Evolutionary conservation across 2,113 vertebrate genomes (phyloP), one percentile per base, ranked within the genome.

Genomic region (Struthidea cinerea): DNA sequence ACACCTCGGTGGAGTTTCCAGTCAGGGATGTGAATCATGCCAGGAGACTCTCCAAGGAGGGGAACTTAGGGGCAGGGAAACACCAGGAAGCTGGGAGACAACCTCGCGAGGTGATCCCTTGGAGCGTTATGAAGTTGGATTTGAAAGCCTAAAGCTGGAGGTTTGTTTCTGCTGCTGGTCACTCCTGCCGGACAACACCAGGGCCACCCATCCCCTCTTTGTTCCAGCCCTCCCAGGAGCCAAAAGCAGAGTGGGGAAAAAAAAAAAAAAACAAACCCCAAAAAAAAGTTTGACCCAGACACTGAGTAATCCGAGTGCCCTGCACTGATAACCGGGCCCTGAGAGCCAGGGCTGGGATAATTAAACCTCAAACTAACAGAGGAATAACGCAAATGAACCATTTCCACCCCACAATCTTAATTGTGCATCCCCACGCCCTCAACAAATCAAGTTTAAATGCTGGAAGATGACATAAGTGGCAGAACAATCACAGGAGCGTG

Each of bases 151-250:
- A 37, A 78, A 96, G 41, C 50, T 46, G 89, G 46, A 94, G 60
- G 67, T 68, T 68, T 59, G 80, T 70, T 42, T 42, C 8, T 84
- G 53, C 22, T 83, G 80, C 46, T 73, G 53, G 84, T 60, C 60
- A 57, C 63, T 95, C 26, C 15, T 28, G 91, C 53, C 56, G 88
- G 60, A 76, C 50, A 78, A 30, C 28, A 13, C 33, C 78, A 71
- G 5, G 7, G 76, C 60, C 55, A 14, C 61, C 44, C 84, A 93
- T 89, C 87, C 93, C 91, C 78, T 78, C 92, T 93, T 95, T 95
- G 94, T 94, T 84, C 84, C 91, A 89, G 35, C 33, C 56, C 74
- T 93, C 80, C 75, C 82, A 67, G 28, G 75, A 83, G 50, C 47
- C 65, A 64, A 64, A 63, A 53, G 59, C 41, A 85, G 47, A 83